phyloP scores from a whole-genome alignment of 2,113 vertebrate genomes.

The Onychorhynchus coronatus region DNA sequence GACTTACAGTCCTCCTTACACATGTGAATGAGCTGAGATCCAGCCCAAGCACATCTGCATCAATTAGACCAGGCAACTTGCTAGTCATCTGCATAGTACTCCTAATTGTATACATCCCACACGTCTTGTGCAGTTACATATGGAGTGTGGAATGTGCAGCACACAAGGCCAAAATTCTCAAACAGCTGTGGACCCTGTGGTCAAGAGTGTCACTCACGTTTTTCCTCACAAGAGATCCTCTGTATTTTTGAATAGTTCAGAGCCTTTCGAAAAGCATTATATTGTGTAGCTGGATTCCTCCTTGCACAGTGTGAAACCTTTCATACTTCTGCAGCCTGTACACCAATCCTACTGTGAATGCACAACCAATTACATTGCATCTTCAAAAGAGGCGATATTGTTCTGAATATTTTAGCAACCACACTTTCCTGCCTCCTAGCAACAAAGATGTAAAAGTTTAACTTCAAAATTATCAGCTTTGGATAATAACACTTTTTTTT shows the following conservation, averaged over 20 bases:
- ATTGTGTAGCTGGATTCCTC: not conserved
- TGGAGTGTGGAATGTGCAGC: fast-evolving
- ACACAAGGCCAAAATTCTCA: not conserved
- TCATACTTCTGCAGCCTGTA: not conserved
- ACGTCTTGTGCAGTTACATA: not conserved
- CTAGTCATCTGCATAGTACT: not conserved
- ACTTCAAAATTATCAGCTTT: not conserved
- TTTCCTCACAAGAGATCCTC: not conserved
- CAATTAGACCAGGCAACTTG: not conserved
- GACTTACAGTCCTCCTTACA: not conserved
- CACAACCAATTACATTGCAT: not conserved
- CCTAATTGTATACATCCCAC: not conserved
- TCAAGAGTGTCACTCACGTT: not conserved
- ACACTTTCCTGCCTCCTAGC: not conserved
- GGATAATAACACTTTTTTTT: not conserved
- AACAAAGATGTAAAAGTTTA: not conserved
- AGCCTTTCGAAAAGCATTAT: not conserved
- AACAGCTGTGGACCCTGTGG: not conserved
- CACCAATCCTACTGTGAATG: not conserved
- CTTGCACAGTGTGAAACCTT: not conserved
- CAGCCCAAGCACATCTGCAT: not conserved
- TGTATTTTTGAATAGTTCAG: not conserved
- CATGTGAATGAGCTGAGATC: not conserved
- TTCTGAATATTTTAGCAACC: not conserved
- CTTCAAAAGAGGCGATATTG: not conserved